Evolutionary conservation across 2,113 vertebrate species (phyloP).

Genomic region (Excalfactoria chinensis): DNA sequence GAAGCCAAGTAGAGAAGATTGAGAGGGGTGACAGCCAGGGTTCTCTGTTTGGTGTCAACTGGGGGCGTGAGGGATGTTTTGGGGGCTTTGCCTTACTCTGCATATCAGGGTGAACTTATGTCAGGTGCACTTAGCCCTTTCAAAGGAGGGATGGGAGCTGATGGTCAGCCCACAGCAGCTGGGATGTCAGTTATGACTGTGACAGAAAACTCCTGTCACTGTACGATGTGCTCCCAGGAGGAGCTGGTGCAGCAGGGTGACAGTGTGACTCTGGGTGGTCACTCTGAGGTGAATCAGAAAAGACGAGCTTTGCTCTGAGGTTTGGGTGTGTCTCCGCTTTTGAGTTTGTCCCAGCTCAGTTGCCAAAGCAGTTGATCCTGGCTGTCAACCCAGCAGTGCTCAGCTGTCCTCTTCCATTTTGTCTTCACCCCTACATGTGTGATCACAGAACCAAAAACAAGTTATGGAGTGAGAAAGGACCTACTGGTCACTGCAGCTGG

Average conservation of each 20-base stretch:
- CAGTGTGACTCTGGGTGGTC: accelerated
- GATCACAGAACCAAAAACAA: neutral
- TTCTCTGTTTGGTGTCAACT: neutral
- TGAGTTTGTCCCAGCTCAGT: neutral
- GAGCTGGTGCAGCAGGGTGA: accelerated
- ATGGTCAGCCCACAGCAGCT: accelerated
- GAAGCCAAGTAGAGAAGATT: neutral
- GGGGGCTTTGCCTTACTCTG: neutral
- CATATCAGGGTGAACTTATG: neutral
- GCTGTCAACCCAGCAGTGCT: neutral
- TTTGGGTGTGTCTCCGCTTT: neutral
- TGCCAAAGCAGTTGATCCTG: neutral
- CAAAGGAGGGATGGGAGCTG: neutral
- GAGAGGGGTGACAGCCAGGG: neutral
- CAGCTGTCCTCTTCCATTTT: neutral
- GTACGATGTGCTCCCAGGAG: accelerated
- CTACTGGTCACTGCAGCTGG: conserved; percentile 23
- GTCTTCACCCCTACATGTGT: neutral
- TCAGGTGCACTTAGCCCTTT: neutral
- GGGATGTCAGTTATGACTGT: neutral
- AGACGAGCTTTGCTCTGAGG: accelerated
- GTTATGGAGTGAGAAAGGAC: neutral
- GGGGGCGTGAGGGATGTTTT: neutral
- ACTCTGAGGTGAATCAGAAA: neutral
- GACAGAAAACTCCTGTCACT: neutral